A percentile compares a stretch with the other conserved stretches of the same genome.
Evolutionary conservation across 2,113 vertebrate species (phyloP).

Genomic region (Campylorhamphus procurvoides): DNA sequence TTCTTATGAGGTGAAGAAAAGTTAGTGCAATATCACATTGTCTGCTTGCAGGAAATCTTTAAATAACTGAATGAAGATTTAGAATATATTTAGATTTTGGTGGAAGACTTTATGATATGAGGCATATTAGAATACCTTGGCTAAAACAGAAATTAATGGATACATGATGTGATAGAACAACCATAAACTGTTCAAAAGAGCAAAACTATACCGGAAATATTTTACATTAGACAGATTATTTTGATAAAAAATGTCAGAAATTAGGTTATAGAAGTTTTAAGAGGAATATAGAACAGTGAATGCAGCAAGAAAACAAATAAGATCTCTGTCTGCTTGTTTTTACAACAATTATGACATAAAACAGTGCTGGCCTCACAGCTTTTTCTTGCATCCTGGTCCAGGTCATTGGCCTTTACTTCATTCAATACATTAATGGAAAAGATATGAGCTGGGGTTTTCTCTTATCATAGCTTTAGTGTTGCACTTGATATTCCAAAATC

Average conservation of each 20-base stretch:
- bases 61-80: not conserved
- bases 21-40: not conserved
- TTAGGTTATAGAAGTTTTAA: not conserved
- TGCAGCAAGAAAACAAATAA: not conserved
- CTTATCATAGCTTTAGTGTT: not conserved
- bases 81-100: not conserved
- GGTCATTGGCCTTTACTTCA: not conserved
- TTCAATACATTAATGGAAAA: not conserved
- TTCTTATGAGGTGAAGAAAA: not conserved
- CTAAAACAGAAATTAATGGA: not conserved
- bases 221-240: fast-evolving
- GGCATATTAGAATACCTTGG: not conserved
- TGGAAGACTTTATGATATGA: not conserved
- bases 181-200: not conserved
- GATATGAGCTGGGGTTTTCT: not conserved
- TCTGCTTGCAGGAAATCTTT: not conserved
- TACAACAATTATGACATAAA: not conserved
- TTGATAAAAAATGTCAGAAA: not conserved
- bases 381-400: not conserved
- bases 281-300: not conserved
- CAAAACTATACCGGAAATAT: not conserved
- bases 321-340: not conserved
- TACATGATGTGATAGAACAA: not conserved
- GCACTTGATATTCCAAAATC: not conserved
- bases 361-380: not conserved